Evolutionary conservation across 2,797 vertebrate genomes (phyloP).

Genomic region (Alcedo quadribrachys): DNA sequence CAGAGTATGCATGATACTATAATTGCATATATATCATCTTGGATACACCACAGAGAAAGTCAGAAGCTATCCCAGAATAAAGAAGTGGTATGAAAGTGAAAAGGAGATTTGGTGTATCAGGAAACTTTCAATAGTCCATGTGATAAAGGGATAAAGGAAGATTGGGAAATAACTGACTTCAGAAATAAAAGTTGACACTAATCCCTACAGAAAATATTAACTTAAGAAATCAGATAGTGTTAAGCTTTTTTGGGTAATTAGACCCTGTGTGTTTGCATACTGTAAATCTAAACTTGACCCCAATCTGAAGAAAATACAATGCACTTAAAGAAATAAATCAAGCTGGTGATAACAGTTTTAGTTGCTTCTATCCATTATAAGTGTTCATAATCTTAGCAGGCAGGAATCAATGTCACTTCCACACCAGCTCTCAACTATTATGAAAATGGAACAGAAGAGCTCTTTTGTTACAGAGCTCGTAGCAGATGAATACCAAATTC

Average conservation of each 20-base stretch:
- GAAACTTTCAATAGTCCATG: neutral
- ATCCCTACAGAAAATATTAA: neutral
- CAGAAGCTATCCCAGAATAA: neutral
- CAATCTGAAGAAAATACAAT: neutral
- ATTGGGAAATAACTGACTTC: neutral
- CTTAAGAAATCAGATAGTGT: neutral
- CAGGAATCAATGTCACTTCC: neutral
- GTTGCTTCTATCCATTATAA: neutral
- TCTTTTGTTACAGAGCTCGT: neutral
- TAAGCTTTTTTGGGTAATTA: neutral
- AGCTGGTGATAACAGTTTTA: neutral
- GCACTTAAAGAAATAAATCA: neutral
- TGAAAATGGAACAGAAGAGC: neutral
- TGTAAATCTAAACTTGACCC: neutral
- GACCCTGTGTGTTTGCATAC: neutral
- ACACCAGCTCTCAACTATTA: neutral
- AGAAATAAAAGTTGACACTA: neutral
- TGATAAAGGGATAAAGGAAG: neutral
- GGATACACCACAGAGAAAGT: neutral
- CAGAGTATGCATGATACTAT: neutral
- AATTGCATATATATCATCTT: neutral
- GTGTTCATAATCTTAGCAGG: neutral
- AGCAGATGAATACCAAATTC: neutral
- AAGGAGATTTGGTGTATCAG: neutral
- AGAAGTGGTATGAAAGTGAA: neutral